Conservation (phyloP, 2,113 vertebrate species). For the Collichthys lucidus region DNA sequence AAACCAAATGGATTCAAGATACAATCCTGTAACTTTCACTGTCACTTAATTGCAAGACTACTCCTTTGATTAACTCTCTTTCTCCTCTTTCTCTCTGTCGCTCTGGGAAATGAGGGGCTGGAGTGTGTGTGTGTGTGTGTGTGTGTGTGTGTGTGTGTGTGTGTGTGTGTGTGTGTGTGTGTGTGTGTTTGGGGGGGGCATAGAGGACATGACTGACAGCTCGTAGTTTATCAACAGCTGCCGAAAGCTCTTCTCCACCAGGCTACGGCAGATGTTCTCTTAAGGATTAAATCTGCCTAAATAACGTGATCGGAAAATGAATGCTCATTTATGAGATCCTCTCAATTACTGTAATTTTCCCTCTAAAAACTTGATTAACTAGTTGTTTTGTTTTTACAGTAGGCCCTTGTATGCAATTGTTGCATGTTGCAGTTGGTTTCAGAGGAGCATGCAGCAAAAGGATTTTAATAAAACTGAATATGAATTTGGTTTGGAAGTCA, state of each 20-base stretch:
- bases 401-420: not conserved
- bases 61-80: slow-evolving; percentile 76
- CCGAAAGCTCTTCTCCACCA: slow-evolving; percentile 39
- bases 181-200: not conserved
- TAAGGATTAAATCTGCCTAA: slow-evolving; percentile 63
- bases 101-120: slow-evolving; percentile 50
- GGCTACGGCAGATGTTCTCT: slow-evolving; percentile 67
- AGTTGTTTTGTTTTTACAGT: not conserved
- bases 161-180: too few species aligned
- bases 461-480: not conserved
- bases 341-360: slow-evolving; percentile 36
- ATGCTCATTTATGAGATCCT: slow-evolving; percentile 29
- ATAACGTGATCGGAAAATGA: slow-evolving; percentile 50
- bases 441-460: not conserved
- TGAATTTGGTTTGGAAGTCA: not conserved
- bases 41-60: slow-evolving; percentile 77
- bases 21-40: slow-evolving; percentile 73
- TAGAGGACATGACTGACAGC: slow-evolving; percentile 70
- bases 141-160: too few species aligned
- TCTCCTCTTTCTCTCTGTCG: slow-evolving; percentile 17
- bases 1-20: slow-evolving; percentile 75
- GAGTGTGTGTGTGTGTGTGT: too few species aligned
- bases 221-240: slow-evolving; percentile 72
- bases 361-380: slow-evolving; percentile 38
- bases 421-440: not conserved